Evolutionary conservation across 2,797 vertebrate species (phyloP), one percentile per base, ranked within the genome.

Genomic region (Eulemur albifrons): DNA sequence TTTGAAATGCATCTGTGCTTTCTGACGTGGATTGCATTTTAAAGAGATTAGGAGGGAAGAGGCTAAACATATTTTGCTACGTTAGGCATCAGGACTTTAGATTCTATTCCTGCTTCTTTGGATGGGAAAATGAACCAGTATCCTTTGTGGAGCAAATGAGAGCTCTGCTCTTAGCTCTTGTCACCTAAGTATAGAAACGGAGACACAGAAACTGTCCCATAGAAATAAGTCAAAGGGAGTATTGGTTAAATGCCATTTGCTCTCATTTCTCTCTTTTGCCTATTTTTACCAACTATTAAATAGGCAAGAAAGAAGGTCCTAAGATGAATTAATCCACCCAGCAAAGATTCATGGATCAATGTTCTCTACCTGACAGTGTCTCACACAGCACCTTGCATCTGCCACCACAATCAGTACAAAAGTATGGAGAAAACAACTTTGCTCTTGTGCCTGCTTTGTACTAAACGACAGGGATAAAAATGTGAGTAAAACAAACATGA

Each of bases 361-460:
- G 17, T 76, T 73, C 45, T 81, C 27, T 57, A 25, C 2, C 48
- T 40, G 9, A 38, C 17, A 10, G 2, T 8, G 15, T 67, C 50
- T 52, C 45, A 4, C 1, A 2, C 2, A 38, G 40, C 38, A 69
- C 7, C 3, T 0, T 21, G 17, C n/a, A 1, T 57, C 21, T 59
- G 12, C 38, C 21, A 13, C 14, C 52, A 21, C 6, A 15, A 38
- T 63, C 38, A 30, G 27, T 15, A 9, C 0, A 21, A 30, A 73
- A 20, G 43, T 4, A 9, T 61, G 57, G 27, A 43, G 38, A 20
- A 27, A 52, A 63, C 5, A 6, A 7, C 43, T 30, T 32, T 67
- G 18, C 57, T 72, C 38, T 25, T 57, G 40, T 75, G 38, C 20
- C 75, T 77, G 30, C 70, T 63, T 20, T 57, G 32, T 45, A 38